Conservation (phyloP, 30 jellyfish, hydroid and myxozoan genomes). For the Chironex yamaguchii region DNA sequence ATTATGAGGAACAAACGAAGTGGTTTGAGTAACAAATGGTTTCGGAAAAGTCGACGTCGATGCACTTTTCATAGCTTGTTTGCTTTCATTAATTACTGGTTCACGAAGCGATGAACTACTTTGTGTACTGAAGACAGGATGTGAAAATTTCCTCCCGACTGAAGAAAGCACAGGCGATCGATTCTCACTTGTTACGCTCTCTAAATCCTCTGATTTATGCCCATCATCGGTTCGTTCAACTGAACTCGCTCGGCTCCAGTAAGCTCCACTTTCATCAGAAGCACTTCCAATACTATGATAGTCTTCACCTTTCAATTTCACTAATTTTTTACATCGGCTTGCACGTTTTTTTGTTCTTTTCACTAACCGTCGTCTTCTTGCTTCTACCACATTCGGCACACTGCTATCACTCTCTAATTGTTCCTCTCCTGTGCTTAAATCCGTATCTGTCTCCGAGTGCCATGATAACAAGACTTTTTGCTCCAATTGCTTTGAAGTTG, state of each 20-base stretch:
- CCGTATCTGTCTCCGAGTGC: slow-evolving; percentile 77
- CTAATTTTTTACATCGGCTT: slow-evolving; percentile 51
- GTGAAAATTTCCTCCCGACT: background rate
- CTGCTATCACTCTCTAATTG: slow-evolving; percentile 79
- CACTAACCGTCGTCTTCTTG: slow-evolving; percentile 76
- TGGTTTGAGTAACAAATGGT: background rate
- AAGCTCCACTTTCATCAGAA: slow-evolving; percentile 42
- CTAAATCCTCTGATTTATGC: background rate
- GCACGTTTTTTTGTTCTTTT: slow-evolving; percentile 78
- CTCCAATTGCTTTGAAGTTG: too few relatives aligned
- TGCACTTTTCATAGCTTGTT: background rate
- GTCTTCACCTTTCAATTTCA: slow-evolving; percentile 48
- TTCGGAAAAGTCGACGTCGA: background rate
- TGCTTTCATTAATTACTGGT: background rate
- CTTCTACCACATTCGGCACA: slow-evolving; percentile 79
- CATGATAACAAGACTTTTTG: background rate
- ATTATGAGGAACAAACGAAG: background rate
- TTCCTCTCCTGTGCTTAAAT: slow-evolving; percentile 76
- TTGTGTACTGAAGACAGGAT: background rate
- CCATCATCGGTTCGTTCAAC: background rate
- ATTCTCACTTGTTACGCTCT: background rate
- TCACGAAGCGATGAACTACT: background rate
- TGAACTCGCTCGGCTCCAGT: background rate
- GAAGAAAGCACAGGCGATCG: background rate
- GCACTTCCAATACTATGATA: slow-evolving; percentile 33